Base-by-base conservation (phyloP, 1,140 invertebrate genomes). In the Halictus rubicundus region DNA sequence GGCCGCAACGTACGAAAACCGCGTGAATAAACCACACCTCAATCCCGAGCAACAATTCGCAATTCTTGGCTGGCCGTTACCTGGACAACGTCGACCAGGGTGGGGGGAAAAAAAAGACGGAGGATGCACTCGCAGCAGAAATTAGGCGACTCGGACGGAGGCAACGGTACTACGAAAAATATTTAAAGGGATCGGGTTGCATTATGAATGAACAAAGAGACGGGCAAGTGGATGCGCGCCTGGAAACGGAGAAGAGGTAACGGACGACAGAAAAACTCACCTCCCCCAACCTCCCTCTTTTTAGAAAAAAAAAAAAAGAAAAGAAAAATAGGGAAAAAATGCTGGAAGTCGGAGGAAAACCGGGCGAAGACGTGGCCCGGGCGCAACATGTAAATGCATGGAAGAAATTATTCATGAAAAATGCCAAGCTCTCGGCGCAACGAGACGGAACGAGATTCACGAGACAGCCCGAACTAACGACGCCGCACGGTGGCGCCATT, bases 391-490 rank as follows among this genome's bases (percentile, higher is more conserved):
- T 84, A 85, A 85, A 85, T 85, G 82, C 66, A 81, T 76, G 83
- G 73, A 81, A 81, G 88, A 90, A 87, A 89, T 90, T 90, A 90
- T 90, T 90, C 88, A 89, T 87, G 85, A 86, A 83, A 88, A 85
- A 83, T 86, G 83, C 84, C 83, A 85, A 75, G 71, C 68, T 75
- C 54, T 21, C 75, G 76, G 85, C 80, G 86, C 88, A 88, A 90
- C 84, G 84, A 89, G 85, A 90, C 80, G 88, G 86, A 85, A 88
- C 80, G 85, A 84, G 85, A 89, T 89, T 88, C 85, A 72, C 71
- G 80, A 49, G 79, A 70, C 82, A 82, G 85, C 78, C 84, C 75
- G 82, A 83, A 81, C 78, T 73, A 85, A 80, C 54, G 70, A 80
- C 52, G 59, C 70, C 25, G 42, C 25, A 32, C 63, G 49, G 16